phyloP scores from a whole-genome alignment of 2,888 invertebrate species.

The Trilocha varians region DNA sequence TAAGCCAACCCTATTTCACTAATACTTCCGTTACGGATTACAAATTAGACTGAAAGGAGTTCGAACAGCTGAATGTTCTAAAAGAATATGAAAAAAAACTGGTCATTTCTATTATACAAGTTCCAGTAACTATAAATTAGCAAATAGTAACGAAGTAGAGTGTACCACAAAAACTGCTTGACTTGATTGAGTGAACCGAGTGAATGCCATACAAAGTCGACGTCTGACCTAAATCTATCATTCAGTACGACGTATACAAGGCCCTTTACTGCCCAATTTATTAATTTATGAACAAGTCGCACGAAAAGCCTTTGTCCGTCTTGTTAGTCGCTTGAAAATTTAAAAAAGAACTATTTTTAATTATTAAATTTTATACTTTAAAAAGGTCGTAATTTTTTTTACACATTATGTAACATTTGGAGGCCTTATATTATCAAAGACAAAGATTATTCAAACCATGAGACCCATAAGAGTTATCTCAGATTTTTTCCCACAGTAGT shows the following conservation, averaged over 20 bases:
- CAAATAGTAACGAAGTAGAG: slow-evolving; percentile 45
- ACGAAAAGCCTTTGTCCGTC: background rate
- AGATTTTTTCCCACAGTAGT: background rate
- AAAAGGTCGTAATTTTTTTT: background rate
- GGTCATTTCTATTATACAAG: background rate
- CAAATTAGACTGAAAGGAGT: too few species aligned
- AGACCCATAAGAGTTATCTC: background rate
- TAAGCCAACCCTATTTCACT: too few species aligned
- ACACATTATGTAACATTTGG: background rate
- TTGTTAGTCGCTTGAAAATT: too few species aligned
- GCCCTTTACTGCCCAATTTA: background rate
- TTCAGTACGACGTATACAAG: background rate
- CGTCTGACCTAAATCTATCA: background rate
- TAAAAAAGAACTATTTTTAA: background rate
- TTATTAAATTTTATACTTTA: background rate
- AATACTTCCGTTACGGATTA: too few species aligned
- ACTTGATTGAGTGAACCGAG: slow-evolving; percentile 13
- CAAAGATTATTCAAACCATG: background rate
- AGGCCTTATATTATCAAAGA: background rate
- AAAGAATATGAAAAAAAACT: too few species aligned
- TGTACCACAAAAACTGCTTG: slow-evolving; percentile 24
- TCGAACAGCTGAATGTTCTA: too few species aligned
- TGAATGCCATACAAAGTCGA: background rate
- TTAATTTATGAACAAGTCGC: background rate
- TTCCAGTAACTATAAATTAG: slow-evolving; percentile 34